These are phyloP conservation scores for Carollia perspicillata DNA, from an alignment of 2,113 vertebrate species.

Conservation along the genomic window DNA sequence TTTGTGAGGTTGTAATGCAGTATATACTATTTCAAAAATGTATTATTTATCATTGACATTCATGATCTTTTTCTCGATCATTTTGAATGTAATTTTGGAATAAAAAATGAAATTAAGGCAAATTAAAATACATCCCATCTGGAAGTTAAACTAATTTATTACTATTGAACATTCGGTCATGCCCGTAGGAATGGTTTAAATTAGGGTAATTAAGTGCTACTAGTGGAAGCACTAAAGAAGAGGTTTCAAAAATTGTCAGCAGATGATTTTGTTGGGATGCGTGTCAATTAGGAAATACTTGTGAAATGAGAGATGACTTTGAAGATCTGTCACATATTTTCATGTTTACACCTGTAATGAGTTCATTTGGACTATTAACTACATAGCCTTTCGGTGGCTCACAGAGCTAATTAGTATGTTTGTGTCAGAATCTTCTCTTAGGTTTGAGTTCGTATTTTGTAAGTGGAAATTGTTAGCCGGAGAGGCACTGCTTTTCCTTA, in stretches of 20 bases:
- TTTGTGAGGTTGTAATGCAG: background rate
- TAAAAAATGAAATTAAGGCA: background rate
- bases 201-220: constrained; percentile 25
- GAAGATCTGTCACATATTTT: background rate
- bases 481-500: constrained; percentile 36
- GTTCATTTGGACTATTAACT: background rate
- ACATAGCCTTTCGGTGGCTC: background rate
- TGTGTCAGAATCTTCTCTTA: constrained; percentile 10
- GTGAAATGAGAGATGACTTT: background rate
- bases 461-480: constrained; percentile 55
- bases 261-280: background rate
- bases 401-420: background rate
- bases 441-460: constrained; percentile 29
- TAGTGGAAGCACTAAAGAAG: background rate
- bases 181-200: background rate
- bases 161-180: background rate
- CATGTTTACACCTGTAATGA: constrained; percentile 36
- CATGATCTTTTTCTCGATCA: background rate
- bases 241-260: constrained; percentile 27
- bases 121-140: background rate
- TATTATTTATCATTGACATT: background rate
- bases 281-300: constrained; percentile 18
- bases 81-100: constrained; percentile 14
- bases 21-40: background rate
- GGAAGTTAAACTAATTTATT: background rate